phyloP scores from a whole-genome alignment of 2,888 invertebrate species.

The Syritta pipiens region DNA sequence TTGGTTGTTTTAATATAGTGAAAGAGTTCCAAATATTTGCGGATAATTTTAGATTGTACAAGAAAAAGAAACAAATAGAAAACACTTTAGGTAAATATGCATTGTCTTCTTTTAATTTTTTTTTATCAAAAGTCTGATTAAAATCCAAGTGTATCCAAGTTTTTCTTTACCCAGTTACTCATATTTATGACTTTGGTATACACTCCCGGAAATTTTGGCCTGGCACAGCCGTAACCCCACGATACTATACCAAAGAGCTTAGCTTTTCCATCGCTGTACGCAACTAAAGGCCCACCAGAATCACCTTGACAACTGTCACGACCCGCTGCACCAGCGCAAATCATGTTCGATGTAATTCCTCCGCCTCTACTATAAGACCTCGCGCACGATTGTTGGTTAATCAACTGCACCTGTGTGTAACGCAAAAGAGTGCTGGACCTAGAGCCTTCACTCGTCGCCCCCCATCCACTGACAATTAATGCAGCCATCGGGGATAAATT shows the following conservation, averaged over 20 bases:
- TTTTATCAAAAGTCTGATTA: neutral
- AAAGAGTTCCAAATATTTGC: too few relatives aligned
- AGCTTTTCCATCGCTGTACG: slow-evolving; percentile 50
- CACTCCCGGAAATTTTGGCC: slow-evolving; percentile 73
- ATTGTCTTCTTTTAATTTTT: too few relatives aligned
- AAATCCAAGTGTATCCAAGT: neutral
- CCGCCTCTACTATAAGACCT: neutral
- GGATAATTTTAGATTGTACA: too few relatives aligned
- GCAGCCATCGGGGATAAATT: neutral
- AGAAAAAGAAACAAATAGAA: too few relatives aligned
- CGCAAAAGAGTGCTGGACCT: neutral
- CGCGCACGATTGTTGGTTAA: slow-evolving; percentile 3
- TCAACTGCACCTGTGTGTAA: slow-evolving; percentile 18
- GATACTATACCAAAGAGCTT: slow-evolving; percentile 74
- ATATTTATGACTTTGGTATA: slow-evolving; percentile 70
- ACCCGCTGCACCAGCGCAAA: slow-evolving; percentile 75
- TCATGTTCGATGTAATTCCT: slow-evolving; percentile 72
- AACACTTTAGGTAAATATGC: too few relatives aligned
- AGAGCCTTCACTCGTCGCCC: slow-evolving; percentile 19
- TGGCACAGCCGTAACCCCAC: slow-evolving; percentile 74
- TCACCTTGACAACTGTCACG: slow-evolving; percentile 72
- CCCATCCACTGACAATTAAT: slow-evolving; percentile 37
- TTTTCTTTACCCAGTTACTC: neutral
- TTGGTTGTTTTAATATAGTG: too few relatives aligned
- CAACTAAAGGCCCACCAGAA: slow-evolving; percentile 75